Base-by-base conservation (phyloP, 2,888 invertebrate genomes). In the Lasius fuliginosus region DNA sequence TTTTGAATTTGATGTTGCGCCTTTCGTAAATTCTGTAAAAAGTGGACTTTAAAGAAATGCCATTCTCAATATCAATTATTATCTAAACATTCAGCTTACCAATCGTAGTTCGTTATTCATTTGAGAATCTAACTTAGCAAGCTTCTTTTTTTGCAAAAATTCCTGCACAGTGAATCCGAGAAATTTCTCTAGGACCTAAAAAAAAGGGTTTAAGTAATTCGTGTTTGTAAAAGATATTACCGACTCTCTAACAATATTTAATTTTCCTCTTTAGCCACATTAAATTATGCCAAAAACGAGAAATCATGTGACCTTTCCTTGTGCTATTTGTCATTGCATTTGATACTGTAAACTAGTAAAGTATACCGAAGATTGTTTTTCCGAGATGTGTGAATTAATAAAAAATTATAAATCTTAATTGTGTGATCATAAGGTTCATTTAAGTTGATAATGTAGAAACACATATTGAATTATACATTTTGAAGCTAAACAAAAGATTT, bases 121-220 rank as follows among this genome's bases (percentile, higher is more conserved):
- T 53, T 90, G 86, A n/a, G 94, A 91, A 92, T 94, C 86, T 8
- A 71, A 85, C 75, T 92, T 94, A 23, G 87, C 91, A 46, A 92
- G 84, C 82, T 93, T 94, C 73, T 91, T 94, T 74, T 91, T 92
- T 58, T 86, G 58, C 23, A 89, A 90, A 86, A 94, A 94, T 87
- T 94, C 92, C 18, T 87, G 58, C 4, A 92, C 91, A 49, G 84
- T 91, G 27, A 93, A 92, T 69, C 94, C 94, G 81, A 94, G 86
- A 60, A 93, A 83, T 81, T 89, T 87, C 82, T 93, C 92, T 33
- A 94, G 84, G 40, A 94, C 87, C 94, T 94, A 42, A 89, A 88
- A 83, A 83, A 11, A 6, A 23, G 4, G 0, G 69, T 56, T n/a
- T 68, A 12, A 68, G 0, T 36, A 71, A 18, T 40, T 40, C 18